phyloP scores from a whole-genome alignment of 2,888 invertebrate genomes.

The Drosophila parthenogenetica region DNA sequence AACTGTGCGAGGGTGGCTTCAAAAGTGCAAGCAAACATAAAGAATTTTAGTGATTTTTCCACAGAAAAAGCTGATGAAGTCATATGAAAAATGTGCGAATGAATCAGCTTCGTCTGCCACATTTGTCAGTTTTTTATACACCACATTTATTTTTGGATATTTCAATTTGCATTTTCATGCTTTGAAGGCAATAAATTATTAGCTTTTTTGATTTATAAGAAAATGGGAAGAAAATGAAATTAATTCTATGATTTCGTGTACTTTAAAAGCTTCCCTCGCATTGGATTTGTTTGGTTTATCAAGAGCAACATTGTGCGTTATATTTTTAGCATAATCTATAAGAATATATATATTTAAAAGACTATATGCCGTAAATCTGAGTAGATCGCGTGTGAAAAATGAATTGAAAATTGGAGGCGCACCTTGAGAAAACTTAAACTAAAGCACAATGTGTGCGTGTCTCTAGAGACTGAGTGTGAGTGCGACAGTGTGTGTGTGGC shows the following conservation, averaged over 20 bases:
- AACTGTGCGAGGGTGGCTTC: constrained; percentile 44
- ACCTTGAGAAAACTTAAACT: constrained; percentile 25
- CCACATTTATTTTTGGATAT: constrained; percentile 35
- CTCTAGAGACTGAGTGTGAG: constrained; percentile 21
- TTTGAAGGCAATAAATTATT: constrained; percentile 5
- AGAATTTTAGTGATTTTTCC: background rate
- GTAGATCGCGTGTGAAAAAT: constrained; percentile 56
- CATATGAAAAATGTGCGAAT: constrained; percentile 1
- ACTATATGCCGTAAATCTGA: constrained; percentile 60
- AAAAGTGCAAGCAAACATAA: background rate
- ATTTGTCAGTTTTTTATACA: constrained; percentile 25
- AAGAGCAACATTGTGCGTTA: constrained; percentile 37
- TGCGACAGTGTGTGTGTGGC: constrained; percentile 13
- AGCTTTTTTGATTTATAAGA: constrained; percentile 8
- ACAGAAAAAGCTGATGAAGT: background rate
- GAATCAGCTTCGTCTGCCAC: constrained; percentile 35
- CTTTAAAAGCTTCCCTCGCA: constrained; percentile 34
- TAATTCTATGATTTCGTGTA: background rate
- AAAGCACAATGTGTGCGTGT: constrained; percentile 14
- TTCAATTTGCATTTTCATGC: constrained; percentile 2
- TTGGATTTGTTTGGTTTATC: constrained; percentile 45
- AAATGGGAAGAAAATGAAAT: background rate
- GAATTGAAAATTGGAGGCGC: constrained; percentile 18
- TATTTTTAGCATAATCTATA: constrained; percentile 66
- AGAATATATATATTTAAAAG: constrained; percentile 21